Evolutionary conservation across 2,888 invertebrate genomes (phyloP), one percentile per base, ranked within the genome.

Genomic region (Ariolimax columbianus): DNA sequence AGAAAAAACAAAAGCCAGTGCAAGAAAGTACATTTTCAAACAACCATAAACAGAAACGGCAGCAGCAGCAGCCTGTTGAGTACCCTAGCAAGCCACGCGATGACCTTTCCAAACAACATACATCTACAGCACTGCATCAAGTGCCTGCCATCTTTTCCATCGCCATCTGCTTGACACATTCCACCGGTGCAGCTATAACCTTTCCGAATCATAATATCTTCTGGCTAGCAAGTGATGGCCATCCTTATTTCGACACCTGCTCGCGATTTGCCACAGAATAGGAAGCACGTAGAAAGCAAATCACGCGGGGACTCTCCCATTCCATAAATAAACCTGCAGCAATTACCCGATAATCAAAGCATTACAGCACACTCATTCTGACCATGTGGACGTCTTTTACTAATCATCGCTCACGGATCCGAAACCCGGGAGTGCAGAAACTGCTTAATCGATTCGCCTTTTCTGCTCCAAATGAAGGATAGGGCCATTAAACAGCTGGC

Each of bases 221-320:
- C 43, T 47, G 30, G 63, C n/a, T n/a, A 79, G 26, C 79, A 79
- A 63, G 68, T 79, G 79, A n/a, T 30, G 23, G 33, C 7, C 79
- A 79, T 33, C 55, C 26, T 59, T n/a, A 63, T 63, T 78, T 40
- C 63, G 40, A 40, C 78, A 77, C 14, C 26, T 59, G 59, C 4
- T 59, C 26, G 1, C 23, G 23, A 63, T 78, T 33, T 40, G 66
- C 68, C 23, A 4, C 17, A 2, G n/a, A 66, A 63, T 63, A 14
- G 43, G 47, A 73, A 73, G n/a, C 30, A 47, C 47, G 68, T 17
- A 23, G 9, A 36, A 26, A 40, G n/a, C 36, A 63, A 30, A 63
- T 40, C n/a, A 59, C 2, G 40, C 47, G 6, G 2, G 75, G 19
- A 19, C 51, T 30, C 14, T 47, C 51, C 40, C 47, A 26, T 77